phyloP scores from a whole-genome alignment of 2,888 invertebrate genomes.

The Ichneumoninae sp. region DNA sequence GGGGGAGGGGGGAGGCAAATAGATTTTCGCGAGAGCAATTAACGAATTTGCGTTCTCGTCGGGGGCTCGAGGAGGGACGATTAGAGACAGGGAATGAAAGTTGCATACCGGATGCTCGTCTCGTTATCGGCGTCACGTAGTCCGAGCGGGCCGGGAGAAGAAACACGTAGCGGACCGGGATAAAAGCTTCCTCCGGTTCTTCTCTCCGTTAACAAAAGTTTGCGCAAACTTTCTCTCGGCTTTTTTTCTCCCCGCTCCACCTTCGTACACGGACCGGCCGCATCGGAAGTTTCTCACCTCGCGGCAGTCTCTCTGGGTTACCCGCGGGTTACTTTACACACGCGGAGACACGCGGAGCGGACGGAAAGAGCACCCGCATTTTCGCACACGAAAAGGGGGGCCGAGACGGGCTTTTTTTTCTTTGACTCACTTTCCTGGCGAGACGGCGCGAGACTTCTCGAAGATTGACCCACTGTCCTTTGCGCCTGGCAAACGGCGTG shows the following conservation, averaged over 20 bases:
- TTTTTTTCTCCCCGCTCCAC: background rate
- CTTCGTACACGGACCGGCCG: background rate
- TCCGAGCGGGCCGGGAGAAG: background rate
- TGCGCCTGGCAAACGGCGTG: background rate
- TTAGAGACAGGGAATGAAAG: background rate
- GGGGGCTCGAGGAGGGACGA: background rate
- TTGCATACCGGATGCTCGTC: background rate
- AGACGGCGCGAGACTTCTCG: background rate
- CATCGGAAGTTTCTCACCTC: conserved; percentile 22
- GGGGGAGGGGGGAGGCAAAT: background rate
- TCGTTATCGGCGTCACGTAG: background rate
- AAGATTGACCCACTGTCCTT: conserved; percentile 53
- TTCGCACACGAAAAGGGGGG: conserved; percentile 15
- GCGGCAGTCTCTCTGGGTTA: conserved; percentile 1
- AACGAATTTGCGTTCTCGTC: conserved; percentile 5
- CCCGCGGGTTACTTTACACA: background rate
- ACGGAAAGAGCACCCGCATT: conserved; percentile 20
- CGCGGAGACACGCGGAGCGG: too few species aligned
- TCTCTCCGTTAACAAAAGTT: conserved; percentile 20
- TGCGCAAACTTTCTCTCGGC: background rate
- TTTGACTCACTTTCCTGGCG: conserved; percentile 56
- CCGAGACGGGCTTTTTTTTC: conserved; percentile 3
- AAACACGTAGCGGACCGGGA: background rate
- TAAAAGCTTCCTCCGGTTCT: conserved; percentile 13
- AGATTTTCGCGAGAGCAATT: conserved; percentile 37